Evolutionary conservation across 2,888 invertebrate genomes (phyloP), one percentile per base, ranked within the genome.

Genomic region (Pediacus dermestoides): DNA sequence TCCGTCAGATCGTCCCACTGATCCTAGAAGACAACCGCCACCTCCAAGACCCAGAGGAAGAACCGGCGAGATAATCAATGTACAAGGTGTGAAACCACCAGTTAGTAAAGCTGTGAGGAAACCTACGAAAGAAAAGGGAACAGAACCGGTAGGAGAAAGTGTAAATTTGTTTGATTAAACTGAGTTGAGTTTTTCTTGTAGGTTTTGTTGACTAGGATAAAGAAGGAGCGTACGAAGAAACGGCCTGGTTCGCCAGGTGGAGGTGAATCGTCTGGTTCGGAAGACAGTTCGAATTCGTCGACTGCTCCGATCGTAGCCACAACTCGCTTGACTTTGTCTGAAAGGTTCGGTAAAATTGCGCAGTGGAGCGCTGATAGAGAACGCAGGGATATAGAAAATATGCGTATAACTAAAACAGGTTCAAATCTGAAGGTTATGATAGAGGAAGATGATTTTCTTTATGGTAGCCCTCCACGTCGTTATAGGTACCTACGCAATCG

Each of bases 321-420:
- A 1, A 77, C 77, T 21, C 68, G 67, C 4, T 70, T 91, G 60
- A 89, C 89, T 1, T 72, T 91, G 8, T 90, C 89, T 0, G 90
- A 91, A 68, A 76, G 87, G 12, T 91, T 91, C 70, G 90, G 90
- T 46, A 90, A 90, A 74, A 88, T 91, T 81, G 90, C 90, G 12
- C 90, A 90, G 61, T 89, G 89, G 88, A 87, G 87, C 44, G 84
- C 86, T 2, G 89, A 89, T 67, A 53, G 70, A 16, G 69, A 70
- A 51, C 75, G 90, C 7, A 78, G 84, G n/a, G 85, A 88, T 34
- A 82, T 89, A 63, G 88, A 88, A 68, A 88, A 88, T 61, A 88
- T 88, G 85, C 76, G 85, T 38, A 89, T 88, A 50, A 88, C 90
- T 39, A 82, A 88, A 46, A 85, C 81, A 28, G 80, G 80, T 30